These are phyloP conservation scores for Canis aureus DNA, from an alignment of 2,113 vertebrate species.

Conservation along the genomic window DNA sequence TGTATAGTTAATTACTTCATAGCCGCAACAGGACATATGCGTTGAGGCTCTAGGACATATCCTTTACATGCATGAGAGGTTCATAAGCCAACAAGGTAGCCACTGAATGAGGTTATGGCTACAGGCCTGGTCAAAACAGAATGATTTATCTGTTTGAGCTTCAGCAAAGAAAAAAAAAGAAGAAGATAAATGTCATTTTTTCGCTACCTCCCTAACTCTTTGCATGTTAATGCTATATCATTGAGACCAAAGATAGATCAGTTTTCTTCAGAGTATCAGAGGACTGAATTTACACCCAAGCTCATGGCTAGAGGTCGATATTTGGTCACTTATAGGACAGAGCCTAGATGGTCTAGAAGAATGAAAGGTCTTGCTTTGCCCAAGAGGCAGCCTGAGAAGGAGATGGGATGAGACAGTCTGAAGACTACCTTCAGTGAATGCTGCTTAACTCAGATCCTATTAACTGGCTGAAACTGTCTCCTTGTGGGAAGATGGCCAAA, in stretches of 20 bases:
- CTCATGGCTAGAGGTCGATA: background rate
- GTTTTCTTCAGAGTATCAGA: background rate
- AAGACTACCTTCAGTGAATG: background rate
- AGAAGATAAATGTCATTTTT: background rate
- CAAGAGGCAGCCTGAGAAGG: background rate
- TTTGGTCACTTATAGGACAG: background rate
- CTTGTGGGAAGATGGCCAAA: slow-evolving; percentile 28
- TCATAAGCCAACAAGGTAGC: background rate
- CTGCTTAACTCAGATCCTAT: slow-evolving; percentile 54
- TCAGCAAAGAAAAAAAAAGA: background rate
- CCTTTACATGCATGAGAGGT: background rate
- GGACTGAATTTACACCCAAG: background rate
- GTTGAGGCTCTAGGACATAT: background rate
- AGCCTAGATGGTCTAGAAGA: background rate
- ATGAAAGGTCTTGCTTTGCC: background rate
- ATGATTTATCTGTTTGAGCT: background rate
- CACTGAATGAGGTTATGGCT: background rate
- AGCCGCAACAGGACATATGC: background rate
- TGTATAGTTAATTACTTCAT: background rate
- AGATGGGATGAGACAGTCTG: background rate
- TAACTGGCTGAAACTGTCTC: slow-evolving; percentile 36
- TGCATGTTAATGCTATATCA: background rate
- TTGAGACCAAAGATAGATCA: background rate
- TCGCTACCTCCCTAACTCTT: background rate
- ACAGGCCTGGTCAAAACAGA: background rate